Conservation (phyloP, 2,113 vertebrate species). For the Oncorhynchus nerka region DNA sequence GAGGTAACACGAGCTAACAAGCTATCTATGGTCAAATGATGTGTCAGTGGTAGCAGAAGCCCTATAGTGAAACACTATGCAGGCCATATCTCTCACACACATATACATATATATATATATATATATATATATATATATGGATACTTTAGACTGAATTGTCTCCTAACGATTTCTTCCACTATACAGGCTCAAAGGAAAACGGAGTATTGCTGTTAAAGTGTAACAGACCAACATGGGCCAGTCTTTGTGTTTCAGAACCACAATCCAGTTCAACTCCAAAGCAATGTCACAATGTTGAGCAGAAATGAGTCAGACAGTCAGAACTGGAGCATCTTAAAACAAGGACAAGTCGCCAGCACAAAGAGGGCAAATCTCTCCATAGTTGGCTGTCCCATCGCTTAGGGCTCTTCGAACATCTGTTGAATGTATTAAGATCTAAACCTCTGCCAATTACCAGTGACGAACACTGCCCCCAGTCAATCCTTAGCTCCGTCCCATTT, state of each 20-base stretch:
- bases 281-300: constrained; percentile 4
- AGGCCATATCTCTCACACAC: neutral
- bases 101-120: too few relatives aligned
- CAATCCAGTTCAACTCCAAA: constrained; percentile 3
- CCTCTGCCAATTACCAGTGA: constrained; percentile 58
- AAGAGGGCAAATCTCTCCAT: constrained; percentile 52
- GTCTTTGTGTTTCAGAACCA: constrained; percentile 3
- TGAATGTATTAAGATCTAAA: constrained; percentile 59
- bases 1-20: neutral
- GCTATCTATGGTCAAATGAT: neutral
- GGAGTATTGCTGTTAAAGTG: neutral
- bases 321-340: constrained; percentile 33
- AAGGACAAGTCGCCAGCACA: constrained; percentile 33
- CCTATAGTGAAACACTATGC: neutral
- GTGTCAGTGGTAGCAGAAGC: neutral
- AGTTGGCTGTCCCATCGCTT: constrained; percentile 48
- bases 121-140: too few relatives aligned
- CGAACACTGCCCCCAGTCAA: constrained; percentile 52
- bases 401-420: constrained; percentile 62
- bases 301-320: constrained; percentile 2
- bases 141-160: too few relatives aligned
- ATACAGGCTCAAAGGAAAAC: constrained; percentile 4
- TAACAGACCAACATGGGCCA: neutral
- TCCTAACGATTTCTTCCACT: neutral
- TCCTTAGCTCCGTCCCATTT: constrained; percentile 39